Conservation (phyloP, 2,888 invertebrate species). For the Cheilosia grossa region DNA sequence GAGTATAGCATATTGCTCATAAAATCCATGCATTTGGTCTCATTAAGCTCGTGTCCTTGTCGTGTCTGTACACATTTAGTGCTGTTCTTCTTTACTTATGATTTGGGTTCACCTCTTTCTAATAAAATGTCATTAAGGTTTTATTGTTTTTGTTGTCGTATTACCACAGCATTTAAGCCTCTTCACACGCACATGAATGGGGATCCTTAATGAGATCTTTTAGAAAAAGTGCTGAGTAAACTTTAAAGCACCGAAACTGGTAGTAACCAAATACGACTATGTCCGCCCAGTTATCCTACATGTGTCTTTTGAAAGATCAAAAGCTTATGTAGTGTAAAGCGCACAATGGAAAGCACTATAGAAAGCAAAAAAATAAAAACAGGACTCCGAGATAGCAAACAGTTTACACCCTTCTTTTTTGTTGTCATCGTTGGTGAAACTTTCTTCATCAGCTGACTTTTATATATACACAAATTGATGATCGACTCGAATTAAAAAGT, state of each 20-base stretch:
- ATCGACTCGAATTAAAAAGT: conserved; percentile 59
- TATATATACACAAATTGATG: conserved; percentile 59
- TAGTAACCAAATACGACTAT: no score
- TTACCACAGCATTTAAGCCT: conserved; percentile 49
- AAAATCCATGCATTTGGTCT: conserved; percentile 49
- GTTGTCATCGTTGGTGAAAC: conserved; percentile 25
- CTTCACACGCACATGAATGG: conserved; percentile 39
- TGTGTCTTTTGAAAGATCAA: neutral
- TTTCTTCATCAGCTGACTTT: conserved; percentile 68
- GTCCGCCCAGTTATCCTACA: neutral
- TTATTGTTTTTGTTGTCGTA: conserved; percentile 1
- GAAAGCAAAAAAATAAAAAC: neutral
- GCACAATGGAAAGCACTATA: neutral
- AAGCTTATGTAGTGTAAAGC: conserved; percentile 2
- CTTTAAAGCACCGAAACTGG: neutral
- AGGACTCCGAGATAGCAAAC: neutral
- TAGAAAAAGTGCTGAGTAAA: neutral
- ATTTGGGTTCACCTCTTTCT: conserved; percentile 19
- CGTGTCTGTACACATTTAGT: neutral
- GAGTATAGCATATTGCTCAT: conserved; percentile 41
- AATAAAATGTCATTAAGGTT: conserved; percentile 31
- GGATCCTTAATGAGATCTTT: conserved; percentile 49
- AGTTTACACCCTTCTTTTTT: conserved; percentile 1
- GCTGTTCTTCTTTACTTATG: conserved; percentile 2
- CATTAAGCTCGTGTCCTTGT: conserved; percentile 41